phyloP scores from a whole-genome alignment of 2,797 vertebrate genomes.

The Chelmon rostratus region DNA sequence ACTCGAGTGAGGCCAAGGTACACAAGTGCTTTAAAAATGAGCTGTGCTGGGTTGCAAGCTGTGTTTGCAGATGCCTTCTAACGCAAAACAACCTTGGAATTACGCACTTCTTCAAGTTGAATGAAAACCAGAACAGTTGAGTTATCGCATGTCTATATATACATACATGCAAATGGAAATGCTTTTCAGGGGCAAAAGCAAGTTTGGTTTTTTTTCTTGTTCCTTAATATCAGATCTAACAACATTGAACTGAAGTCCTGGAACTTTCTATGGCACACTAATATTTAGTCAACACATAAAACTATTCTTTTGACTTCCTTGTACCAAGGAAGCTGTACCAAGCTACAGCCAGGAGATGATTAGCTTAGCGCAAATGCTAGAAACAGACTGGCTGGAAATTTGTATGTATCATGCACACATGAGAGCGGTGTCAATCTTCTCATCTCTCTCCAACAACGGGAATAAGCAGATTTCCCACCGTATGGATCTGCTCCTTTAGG shows the following conservation, averaged over 20 bases:
- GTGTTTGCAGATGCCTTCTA: constrained; percentile 73
- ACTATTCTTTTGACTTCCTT: too few relatives aligned
- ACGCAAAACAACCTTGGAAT: constrained; percentile 46
- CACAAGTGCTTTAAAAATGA: constrained; percentile 34
- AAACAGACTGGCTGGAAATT: neutral
- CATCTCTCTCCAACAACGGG: neutral
- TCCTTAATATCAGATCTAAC: neutral
- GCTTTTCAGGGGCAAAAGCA: constrained; percentile 4
- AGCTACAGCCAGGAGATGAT: neutral
- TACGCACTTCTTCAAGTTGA: constrained; percentile 84
- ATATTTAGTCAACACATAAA: neutral
- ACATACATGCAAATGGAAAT: neutral
- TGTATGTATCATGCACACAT: neutral
- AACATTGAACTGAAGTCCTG: neutral
- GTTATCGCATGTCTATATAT: neutral
- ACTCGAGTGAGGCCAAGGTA: constrained; percentile 32
- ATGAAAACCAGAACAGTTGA: constrained; percentile 20
- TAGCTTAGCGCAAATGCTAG: neutral
- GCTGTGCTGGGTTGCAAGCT: constrained; percentile 70
- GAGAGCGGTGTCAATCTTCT: too few relatives aligned
- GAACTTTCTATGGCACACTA: neutral
- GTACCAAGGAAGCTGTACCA: too few relatives aligned
- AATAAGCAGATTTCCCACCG: neutral
- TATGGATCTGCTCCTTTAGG: neutral
- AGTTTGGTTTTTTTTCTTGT: constrained; percentile 12